Base-by-base conservation (phyloP, 35 echinoderm and acorn worm species). In the Anneissia japonica region DNA sequence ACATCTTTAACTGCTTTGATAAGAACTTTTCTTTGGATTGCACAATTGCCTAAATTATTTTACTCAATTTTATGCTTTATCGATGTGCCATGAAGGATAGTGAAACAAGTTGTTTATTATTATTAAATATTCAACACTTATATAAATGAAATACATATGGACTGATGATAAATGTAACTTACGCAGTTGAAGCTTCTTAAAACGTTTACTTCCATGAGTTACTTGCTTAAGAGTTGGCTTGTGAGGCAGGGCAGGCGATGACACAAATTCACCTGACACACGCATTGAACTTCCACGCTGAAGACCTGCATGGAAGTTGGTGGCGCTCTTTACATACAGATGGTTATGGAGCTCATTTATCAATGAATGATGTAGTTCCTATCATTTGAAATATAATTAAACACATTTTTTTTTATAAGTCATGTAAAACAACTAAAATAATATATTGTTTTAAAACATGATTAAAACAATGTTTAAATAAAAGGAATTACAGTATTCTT, bases 291-390 rank as follows among this genome's bases (percentile, higher is more conserved):
- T 84, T 3, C 92, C 92, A 17, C 96, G 41, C n/a, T 28, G 76
- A 80, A 94, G 94, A 23, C 46, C 83, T 2, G 82, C 55, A 77
- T 94, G 91, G 45, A 93, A 94, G 29, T 86, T 94, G 77, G 72
- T 76, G 13, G 92, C 72, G 21, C 92, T 94, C 75, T 93, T 98
- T 72, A 89, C 95, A 84, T 98, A 98, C 1, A 98, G 74, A 77
- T 93, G 95, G 38, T 75, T 38, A 39, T 82, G 93, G 10, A 98
- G 79, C 77, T 98, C 95, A 79, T 91, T 72, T 31, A 98, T 86
- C 19, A 98, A 73, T 0, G 77, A 83, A 76, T 90, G 85, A 83
- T 85, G 89, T 74, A 98, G 77, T 77, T 90, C 83, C 95, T 98
- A 78, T 7, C 56, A 35, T 72, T 35, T 39, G 2, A 21, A 46